These are phyloP conservation scores for Drosophila pachea DNA, from an alignment of 1,140 invertebrate genomes.

Conservation along the genomic window DNA sequence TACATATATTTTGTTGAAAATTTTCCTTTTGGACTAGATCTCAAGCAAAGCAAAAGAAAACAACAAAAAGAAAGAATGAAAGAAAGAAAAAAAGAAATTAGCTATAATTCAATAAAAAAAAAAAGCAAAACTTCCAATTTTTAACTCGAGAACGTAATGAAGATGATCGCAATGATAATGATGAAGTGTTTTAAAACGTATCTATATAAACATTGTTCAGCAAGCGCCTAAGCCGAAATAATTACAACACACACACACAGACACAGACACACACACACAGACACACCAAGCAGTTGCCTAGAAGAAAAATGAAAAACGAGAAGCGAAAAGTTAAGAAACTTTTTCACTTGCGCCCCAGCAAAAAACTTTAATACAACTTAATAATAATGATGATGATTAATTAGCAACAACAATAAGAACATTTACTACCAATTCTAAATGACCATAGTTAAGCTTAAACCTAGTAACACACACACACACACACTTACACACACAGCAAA, in stretches of 20 bases:
- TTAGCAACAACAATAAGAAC: conserved; percentile 49
- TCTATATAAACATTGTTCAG: conserved; percentile 74
- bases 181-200: conserved; percentile 51
- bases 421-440: conserved; percentile 75
- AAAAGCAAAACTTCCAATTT: conserved; percentile 70
- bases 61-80: conserved; percentile 68
- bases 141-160: conserved; percentile 59
- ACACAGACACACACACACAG: conserved; percentile 44
- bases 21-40: conserved; percentile 63
- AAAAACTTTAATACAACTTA: conserved; percentile 71
- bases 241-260: conserved; percentile 38
- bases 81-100: conserved; percentile 66
- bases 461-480: conserved; percentile 61
- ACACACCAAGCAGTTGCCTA: conserved; percentile 73
- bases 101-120: conserved; percentile 66
- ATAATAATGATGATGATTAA: conserved; percentile 63
- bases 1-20: conserved; percentile 6
- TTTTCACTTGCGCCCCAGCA: conserved; percentile 70
- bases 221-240: conserved; percentile 66
- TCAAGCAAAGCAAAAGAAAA: conserved; percentile 73
- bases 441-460: conserved; percentile 75
- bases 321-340: conserved; percentile 38
- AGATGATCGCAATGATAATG: conserved; percentile 18
- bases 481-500: conserved; percentile 42
- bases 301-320: conserved; percentile 43